Conservation (phyloP, 2,888 invertebrate species). For the Fragum fragum region DNA sequence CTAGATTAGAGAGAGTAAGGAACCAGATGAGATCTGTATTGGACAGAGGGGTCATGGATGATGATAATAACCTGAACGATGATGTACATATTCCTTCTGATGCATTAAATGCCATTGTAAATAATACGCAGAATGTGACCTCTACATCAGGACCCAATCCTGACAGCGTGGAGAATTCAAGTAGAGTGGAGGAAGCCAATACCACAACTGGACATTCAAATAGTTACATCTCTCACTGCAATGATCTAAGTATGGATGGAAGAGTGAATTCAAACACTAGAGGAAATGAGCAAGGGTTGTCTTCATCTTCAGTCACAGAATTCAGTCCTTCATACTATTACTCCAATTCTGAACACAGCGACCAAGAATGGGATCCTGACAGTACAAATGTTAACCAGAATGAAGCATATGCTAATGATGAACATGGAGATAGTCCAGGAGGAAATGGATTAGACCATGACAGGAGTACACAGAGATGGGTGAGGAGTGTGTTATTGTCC, state of each 20-base stretch:
- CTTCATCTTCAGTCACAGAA: background rate
- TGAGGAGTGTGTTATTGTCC: background rate
- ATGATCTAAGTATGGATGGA: background rate
- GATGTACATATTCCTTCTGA: constrained; percentile 51
- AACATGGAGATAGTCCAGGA: background rate
- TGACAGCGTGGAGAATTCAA: background rate
- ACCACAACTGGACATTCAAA: background rate
- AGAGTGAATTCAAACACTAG: background rate
- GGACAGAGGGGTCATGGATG: constrained; percentile 47
- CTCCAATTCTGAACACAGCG: background rate
- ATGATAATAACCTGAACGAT: constrained; percentile 52
- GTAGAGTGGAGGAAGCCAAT: background rate
- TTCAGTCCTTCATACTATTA: background rate
- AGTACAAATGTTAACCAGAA: constrained; percentile 1
- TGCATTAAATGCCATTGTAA: constrained; percentile 55
- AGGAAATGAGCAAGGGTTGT: constrained; percentile 2
- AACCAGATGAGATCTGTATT: constrained; percentile 64
- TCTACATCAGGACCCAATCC: constrained; percentile 10
- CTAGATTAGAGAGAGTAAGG: constrained; percentile 53
- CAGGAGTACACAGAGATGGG: constrained; percentile 18
- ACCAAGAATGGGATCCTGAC: constrained; percentile 1
- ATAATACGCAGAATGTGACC: constrained; percentile 29
- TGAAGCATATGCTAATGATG: background rate
- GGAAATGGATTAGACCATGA: background rate
- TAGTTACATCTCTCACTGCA: background rate